phyloP scores from a whole-genome alignment of 1,140 invertebrate genomes.

The Liolophura sinensis region DNA sequence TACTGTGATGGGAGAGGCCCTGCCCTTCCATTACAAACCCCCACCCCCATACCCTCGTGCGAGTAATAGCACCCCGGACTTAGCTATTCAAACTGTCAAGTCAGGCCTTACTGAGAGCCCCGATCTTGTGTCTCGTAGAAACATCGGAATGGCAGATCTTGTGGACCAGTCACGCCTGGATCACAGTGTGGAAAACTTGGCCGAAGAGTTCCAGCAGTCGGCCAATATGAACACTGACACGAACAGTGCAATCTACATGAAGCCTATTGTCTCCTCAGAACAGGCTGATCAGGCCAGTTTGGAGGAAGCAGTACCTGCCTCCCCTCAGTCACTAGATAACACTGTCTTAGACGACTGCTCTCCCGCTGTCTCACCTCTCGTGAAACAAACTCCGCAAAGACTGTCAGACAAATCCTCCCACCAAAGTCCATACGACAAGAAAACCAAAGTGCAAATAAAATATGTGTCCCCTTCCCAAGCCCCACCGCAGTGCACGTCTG shows the following conservation, averaged over 20 bases:
- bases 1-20: conserved; percentile 59
- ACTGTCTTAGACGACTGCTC: too few species aligned
- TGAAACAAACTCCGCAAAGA: too few species aligned
- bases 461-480: conserved; percentile 46
- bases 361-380: too few species aligned
- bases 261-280: too few species aligned
- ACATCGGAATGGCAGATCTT: conserved; percentile 27
- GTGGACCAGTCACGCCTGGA: conserved; percentile 31
- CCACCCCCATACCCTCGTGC: conserved; percentile 78
- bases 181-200: conserved; percentile 41
- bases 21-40: conserved; percentile 74
- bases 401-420: too few species aligned
- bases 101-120: conserved; percentile 63
- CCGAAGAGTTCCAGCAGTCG: conserved; percentile 22
- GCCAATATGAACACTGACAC: conserved; percentile 33
- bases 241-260: conserved; percentile 23
- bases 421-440: conserved; percentile 18
- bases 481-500: conserved; percentile 45
- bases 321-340: too few species aligned
- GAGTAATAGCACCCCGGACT: conserved; percentile 79
- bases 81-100: conserved; percentile 62
- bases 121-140: conserved; percentile 69
- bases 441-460: conserved; percentile 43
- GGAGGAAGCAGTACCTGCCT: too few species aligned
- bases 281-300: too few species aligned